Percentiles rank a stretch among this genome's conserved stretches.
phyloP scores from a whole-genome alignment of 2,113 vertebrate species.

The Marmota monax region DNA sequence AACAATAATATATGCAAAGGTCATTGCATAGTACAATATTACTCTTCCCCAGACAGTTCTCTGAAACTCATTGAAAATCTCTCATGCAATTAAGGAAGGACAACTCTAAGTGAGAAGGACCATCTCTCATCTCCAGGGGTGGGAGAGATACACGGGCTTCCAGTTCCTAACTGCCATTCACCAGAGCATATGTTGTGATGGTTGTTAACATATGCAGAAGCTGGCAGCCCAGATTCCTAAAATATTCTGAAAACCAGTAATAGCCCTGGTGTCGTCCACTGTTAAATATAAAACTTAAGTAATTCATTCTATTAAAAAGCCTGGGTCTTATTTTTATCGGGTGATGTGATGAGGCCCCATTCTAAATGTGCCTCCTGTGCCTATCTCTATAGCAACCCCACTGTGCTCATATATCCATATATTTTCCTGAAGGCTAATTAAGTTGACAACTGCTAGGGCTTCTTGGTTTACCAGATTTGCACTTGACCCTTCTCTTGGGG shows the following conservation, averaged over 20 bases:
- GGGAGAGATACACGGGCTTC: neutral
- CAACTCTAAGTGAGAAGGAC: neutral
- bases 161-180: accelerated
- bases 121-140: neutral
- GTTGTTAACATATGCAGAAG: slow-evolving; percentile 84
- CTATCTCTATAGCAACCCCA: slow-evolving; percentile 75
- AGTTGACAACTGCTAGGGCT: slow-evolving; percentile 78
- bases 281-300: slow-evolving; percentile 90
- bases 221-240: slow-evolving; percentile 86
- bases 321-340: slow-evolving; percentile 87
- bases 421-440: slow-evolving; percentile 76
- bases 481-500: slow-evolving; percentile 75
- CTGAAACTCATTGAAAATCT: neutral
- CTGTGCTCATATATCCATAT: slow-evolving; percentile 63
- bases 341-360: slow-evolving; percentile 85
- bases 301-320: slow-evolving; percentile 90
- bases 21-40: neutral
- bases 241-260: slow-evolving; percentile 88
- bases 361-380: slow-evolving; percentile 82
- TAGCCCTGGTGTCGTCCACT: slow-evolving; percentile 81
- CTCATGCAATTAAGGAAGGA: neutral
- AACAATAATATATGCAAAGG: neutral
- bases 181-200: slow-evolving; percentile 80
- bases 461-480: slow-evolving; percentile 75
- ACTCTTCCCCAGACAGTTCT: neutral